Evolutionary conservation across 2,797 vertebrate species (phyloP).

Genomic region (Buphagus erythrorhynchus): DNA sequence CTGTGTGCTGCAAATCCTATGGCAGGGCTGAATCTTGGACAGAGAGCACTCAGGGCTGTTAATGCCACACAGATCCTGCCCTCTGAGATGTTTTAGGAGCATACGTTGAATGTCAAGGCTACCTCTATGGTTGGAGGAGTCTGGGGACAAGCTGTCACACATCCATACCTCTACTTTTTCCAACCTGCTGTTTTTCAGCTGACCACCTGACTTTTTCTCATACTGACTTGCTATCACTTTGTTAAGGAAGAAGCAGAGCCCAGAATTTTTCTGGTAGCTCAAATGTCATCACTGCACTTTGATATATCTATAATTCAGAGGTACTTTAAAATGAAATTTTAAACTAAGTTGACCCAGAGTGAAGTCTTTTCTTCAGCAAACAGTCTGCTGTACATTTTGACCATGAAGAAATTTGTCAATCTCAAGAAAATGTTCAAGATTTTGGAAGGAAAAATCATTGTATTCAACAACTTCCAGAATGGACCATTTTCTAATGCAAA

Average conservation of each 20-base stretch:
- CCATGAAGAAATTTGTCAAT: neutral
- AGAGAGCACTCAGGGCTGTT: neutral
- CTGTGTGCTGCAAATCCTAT: neutral
- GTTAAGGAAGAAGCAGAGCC: neutral
- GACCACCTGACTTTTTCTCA: neutral
- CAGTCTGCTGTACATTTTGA: neutral
- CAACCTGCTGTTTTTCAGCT: neutral
- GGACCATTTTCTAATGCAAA: neutral
- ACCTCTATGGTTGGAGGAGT: neutral
- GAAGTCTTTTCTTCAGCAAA: neutral
- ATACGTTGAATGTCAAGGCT: neutral
- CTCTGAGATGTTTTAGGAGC: neutral
- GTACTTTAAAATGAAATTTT: neutral
- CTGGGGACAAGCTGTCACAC: neutral
- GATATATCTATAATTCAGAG: neutral
- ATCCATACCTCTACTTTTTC: neutral
- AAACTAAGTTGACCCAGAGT: neutral
- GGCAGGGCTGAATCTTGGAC: neutral
- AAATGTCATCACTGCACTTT: neutral
- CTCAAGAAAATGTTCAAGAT: neutral
- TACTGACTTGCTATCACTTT: neutral
- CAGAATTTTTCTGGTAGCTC: neutral
- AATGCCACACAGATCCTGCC: fast-evolving
- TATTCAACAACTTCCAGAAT: neutral
- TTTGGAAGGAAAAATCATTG: neutral